Evolutionary conservation across 1,140 invertebrate genomes (phyloP).

Genomic region (Acyrthosiphon pisum): DNA sequence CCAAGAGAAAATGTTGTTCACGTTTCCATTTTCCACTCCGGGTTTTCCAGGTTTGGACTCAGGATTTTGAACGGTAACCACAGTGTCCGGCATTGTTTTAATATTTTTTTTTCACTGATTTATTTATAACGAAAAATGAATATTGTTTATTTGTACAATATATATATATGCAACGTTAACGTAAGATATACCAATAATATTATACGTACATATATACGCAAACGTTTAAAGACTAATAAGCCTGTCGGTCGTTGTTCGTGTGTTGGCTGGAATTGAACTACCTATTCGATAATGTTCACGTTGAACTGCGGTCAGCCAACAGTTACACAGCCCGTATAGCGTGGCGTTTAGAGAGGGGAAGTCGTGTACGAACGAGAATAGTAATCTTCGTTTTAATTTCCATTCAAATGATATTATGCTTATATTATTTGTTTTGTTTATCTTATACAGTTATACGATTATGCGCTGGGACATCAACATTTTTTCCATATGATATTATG

Average conservation of each 20-base stretch:
- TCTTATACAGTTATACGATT: background rate
- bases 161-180: background rate
- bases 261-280: constrained; percentile 41
- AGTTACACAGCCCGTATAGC: background rate
- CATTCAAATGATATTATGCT: background rate
- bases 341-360: constrained; percentile 13
- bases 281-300: constrained; percentile 13
- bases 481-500: background rate
- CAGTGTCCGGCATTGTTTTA: constrained; percentile 26
- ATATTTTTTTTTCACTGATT: background rate
- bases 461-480: background rate
- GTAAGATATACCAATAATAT: background rate
- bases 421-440: background rate
- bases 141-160: background rate
- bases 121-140: background rate
- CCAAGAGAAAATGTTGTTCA: constrained; percentile 61
- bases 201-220: background rate
- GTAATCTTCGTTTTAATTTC: background rate
- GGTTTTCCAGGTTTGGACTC: constrained; percentile 62
- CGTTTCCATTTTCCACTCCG: constrained; percentile 62
- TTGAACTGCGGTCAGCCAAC: background rate
- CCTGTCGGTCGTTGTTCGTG: background rate
- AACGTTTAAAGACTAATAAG: background rate
- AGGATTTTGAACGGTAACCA: constrained; percentile 48
- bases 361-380: background rate